These are phyloP conservation scores for Rhopilema esculentum DNA, from an alignment of 30 jellyfish, hydroid and myxozoan genomes.

Conservation along the genomic window DNA sequence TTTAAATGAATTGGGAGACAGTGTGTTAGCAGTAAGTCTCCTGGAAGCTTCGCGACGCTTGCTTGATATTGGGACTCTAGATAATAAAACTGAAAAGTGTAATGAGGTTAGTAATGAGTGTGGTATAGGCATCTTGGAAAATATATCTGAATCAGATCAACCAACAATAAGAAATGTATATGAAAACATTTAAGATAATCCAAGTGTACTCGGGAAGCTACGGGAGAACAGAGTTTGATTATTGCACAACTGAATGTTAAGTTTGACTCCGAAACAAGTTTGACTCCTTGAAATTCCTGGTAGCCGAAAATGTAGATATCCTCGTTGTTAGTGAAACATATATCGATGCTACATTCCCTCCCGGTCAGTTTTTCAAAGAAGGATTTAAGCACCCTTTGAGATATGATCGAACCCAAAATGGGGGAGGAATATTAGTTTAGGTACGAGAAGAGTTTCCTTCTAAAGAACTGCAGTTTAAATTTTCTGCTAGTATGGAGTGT, in stretches of 20 bases:
- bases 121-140: constrained; percentile 15
- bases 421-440: constrained; percentile 35
- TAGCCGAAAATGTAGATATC: constrained; percentile 17
- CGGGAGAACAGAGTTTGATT: constrained; percentile 12
- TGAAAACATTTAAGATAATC: background rate
- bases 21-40: background rate
- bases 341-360: constrained; percentile 14
- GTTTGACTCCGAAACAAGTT: constrained; percentile 7
- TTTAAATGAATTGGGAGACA: constrained; percentile 6
- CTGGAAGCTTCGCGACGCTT: too few relatives aligned
- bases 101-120: constrained; percentile 2
- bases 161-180: background rate
- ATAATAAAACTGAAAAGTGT: constrained; percentile 11
- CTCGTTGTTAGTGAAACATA: constrained; percentile 32
- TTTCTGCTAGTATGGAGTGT: constrained; percentile 13
- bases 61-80: constrained; percentile 6
- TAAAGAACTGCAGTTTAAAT: background rate
- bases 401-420: constrained; percentile 7
- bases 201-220: constrained; percentile 9
- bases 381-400: constrained; percentile 10
- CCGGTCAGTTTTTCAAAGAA: constrained; percentile 4
- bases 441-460: constrained; percentile 24
- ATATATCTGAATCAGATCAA: constrained; percentile 14
- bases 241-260: constrained; percentile 8
- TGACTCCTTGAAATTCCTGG: background rate